Percentiles rank a stretch among this genome's conserved stretches.
Evolutionary conservation across 2,113 vertebrate genomes (phyloP).

Genomic region (Tringa solitaria): DNA sequence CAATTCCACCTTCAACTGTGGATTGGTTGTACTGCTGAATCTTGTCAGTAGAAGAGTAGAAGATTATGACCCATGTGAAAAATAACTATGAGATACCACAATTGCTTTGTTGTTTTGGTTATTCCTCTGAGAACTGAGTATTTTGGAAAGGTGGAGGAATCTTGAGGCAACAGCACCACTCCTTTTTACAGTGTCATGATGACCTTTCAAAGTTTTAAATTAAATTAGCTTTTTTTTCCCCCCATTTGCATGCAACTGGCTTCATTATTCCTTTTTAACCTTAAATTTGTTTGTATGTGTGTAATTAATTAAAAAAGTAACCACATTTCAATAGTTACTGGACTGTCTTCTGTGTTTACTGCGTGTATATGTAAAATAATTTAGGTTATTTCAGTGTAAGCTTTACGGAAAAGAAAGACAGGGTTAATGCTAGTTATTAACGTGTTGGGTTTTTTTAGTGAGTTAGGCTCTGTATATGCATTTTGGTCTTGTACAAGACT

Average conservation of each 20-base stretch:
- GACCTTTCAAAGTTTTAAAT: background rate
- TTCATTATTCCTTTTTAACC: background rate
- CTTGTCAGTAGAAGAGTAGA: background rate
- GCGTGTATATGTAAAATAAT: background rate
- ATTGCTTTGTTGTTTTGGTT: background rate
- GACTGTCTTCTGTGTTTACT: background rate
- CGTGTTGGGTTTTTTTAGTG: background rate
- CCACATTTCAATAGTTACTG: background rate
- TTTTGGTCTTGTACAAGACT: background rate
- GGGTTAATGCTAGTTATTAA: background rate
- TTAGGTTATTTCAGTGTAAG: background rate
- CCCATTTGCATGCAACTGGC: background rate
- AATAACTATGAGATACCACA: background rate
- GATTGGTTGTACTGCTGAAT: background rate
- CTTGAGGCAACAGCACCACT: background rate
- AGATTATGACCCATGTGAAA: rapidly evolving
- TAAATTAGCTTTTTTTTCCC: background rate
- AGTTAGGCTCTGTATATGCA: background rate
- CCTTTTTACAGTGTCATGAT: background rate
- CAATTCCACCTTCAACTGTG: background rate
- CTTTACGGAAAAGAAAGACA: background rate
- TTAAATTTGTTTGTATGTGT: background rate
- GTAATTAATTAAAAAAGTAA: background rate
- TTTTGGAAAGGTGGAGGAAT: background rate
- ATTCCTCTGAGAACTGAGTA: background rate